phyloP scores from a whole-genome alignment of 2,888 invertebrate genomes.

The Dendrolimus houi region DNA sequence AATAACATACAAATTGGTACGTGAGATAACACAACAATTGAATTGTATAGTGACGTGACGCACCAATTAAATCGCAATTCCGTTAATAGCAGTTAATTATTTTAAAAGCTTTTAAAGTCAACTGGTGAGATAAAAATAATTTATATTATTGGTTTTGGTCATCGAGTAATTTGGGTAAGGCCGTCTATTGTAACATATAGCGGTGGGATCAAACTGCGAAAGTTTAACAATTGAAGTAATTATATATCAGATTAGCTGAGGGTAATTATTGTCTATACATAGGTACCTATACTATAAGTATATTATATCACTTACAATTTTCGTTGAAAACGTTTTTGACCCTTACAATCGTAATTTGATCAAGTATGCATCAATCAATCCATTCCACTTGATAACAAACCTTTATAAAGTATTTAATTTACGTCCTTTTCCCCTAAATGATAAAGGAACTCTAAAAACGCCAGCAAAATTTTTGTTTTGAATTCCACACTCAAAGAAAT shows the following conservation, averaged over 20 bases:
- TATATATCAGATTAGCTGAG: not conserved
- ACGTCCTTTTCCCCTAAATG: too few relatives aligned
- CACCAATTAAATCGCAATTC: conserved; percentile 63
- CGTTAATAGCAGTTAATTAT: conserved; percentile 54
- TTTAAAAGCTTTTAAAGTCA: conserved; percentile 50
- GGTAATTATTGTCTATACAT: too few relatives aligned
- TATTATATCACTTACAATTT: too few relatives aligned
- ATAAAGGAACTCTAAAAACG: too few relatives aligned
- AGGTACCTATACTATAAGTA: too few relatives aligned
- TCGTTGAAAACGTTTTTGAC: too few relatives aligned
- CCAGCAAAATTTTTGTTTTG: too few relatives aligned
- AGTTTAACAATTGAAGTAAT: not conserved
- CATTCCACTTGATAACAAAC: too few relatives aligned
- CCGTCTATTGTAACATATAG: not conserved
- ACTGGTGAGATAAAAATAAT: conserved; percentile 18
- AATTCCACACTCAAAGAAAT: too few relatives aligned
- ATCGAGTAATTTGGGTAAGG: not conserved
- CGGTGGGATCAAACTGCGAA: not conserved
- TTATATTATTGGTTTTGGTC: conserved; percentile 6
- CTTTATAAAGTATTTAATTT: too few relatives aligned
- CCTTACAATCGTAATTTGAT: too few relatives aligned
- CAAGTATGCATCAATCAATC: too few relatives aligned
- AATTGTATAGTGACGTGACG: conserved; percentile 46
- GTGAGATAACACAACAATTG: conserved; percentile 50
- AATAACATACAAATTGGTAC: conserved; percentile 36